Evolutionary conservation across 2,888 invertebrate species (phyloP).

Genomic region (Girardia tigrina): DNA sequence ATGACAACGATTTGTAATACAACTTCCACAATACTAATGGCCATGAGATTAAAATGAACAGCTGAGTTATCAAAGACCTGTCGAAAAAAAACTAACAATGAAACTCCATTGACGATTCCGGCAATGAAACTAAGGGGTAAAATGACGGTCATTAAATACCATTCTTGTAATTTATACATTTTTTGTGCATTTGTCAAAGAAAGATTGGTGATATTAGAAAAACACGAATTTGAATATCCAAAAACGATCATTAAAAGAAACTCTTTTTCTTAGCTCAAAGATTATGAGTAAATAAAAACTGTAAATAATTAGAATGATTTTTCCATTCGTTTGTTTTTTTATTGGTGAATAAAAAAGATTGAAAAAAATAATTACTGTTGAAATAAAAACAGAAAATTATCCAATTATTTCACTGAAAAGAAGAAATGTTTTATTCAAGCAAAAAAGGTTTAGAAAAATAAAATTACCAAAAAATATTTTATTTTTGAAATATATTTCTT

Average conservation of each 20-base stretch:
- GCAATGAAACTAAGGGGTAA: slow-evolving; percentile 16
- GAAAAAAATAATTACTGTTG: too few relatives aligned
- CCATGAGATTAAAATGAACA: neutral
- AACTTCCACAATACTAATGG: slow-evolving; percentile 15
- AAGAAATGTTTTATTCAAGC: too few relatives aligned
- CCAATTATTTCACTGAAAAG: too few relatives aligned
- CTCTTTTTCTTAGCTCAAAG: too few relatives aligned
- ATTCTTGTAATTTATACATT: slow-evolving; percentile 21
- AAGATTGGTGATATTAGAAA: neutral
- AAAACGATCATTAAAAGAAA: neutral
- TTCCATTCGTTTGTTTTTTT: too few relatives aligned
- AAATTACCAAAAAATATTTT: too few relatives aligned
- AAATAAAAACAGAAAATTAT: too few relatives aligned
- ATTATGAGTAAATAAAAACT: too few relatives aligned
- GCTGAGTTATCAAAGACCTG: slow-evolving; percentile 25
- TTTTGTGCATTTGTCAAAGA: neutral
- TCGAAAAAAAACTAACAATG: neutral
- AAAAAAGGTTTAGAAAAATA: too few relatives aligned
- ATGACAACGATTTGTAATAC: neutral
- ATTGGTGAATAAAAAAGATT: too few relatives aligned
- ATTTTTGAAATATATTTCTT: too few relatives aligned
- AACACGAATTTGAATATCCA: slow-evolving; percentile 3
- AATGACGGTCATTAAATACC: slow-evolving; percentile 24
- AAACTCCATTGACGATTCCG: slow-evolving; percentile 20
- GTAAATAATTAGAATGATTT: too few relatives aligned